Conservation (phyloP, 2,113 vertebrate genomes). For the Onychorhynchus coronatus region DNA sequence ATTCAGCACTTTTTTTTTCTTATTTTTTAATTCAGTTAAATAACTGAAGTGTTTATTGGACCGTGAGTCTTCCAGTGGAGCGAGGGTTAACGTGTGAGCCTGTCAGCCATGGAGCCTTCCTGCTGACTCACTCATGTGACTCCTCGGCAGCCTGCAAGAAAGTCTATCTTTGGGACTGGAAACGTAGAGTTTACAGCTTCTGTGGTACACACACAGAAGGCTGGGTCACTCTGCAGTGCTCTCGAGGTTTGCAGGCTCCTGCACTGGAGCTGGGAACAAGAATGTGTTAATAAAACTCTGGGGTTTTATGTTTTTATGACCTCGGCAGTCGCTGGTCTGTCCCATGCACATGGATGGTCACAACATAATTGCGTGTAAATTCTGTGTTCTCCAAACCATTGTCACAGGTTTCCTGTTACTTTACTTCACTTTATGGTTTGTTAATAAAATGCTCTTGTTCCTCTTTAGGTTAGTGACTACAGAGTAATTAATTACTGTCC, state of each 20-base stretch:
- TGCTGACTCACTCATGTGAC: constrained; percentile 47
- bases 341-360: neutral
- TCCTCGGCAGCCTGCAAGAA: neutral
- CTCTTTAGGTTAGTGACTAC: neutral
- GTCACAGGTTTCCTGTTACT: neutral
- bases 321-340: neutral
- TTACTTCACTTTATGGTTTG: neutral
- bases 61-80: neutral
- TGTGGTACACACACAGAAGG: neutral
- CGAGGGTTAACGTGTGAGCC: neutral
- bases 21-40: no score
- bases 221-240: neutral
- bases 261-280: neutral
- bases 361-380: neutral
- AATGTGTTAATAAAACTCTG: neutral
- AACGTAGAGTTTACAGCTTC: neutral
- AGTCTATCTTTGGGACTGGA: neutral
- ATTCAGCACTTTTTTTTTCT: neutral
- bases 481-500: neutral
- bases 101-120: neutral
- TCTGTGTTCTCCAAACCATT: neutral
- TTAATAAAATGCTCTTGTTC: neutral
- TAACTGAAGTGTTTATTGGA: neutral
- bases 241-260: neutral
- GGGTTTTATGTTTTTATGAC: neutral